phyloP scores from a whole-genome alignment of 2,797 vertebrate species.

The Eulemur rubriventer region DNA sequence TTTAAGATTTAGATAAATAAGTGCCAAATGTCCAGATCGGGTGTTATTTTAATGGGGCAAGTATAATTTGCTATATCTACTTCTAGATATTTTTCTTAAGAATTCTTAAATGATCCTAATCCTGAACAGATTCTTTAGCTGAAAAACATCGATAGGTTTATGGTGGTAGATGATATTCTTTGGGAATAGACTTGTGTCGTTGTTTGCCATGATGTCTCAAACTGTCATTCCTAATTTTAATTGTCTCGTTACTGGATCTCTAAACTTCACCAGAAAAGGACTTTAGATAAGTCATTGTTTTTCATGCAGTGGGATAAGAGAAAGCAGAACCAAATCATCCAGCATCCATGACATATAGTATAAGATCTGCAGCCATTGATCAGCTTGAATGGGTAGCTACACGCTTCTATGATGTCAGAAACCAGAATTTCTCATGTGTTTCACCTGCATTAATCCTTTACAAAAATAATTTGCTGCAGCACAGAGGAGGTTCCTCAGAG shows the following conservation, averaged over 20 bases:
- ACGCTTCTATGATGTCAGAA: not conserved
- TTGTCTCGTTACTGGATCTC: not conserved
- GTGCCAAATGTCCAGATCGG: not conserved
- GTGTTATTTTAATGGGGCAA: not conserved
- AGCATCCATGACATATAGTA: not conserved
- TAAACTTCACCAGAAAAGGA: not conserved
- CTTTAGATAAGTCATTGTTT: not conserved
- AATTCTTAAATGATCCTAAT: not conserved
- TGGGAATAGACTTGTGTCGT: not conserved
- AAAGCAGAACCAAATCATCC: not conserved
- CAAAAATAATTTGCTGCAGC: not conserved
- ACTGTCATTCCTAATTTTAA: conserved; percentile 42
- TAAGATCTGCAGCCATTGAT: not conserved
- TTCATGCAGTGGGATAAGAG: not conserved
- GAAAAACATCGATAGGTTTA: not conserved
- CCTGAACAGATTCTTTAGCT: not conserved
- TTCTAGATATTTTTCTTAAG: conserved; percentile 10
- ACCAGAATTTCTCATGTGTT: not conserved
- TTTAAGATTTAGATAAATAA: not conserved
- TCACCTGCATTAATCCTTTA: not conserved
- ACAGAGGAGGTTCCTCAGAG: not conserved
- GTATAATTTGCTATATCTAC: not conserved
- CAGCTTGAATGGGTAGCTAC: not conserved
- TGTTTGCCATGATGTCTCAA: not conserved
- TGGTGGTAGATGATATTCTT: not conserved